Conservation (phyloP, 2,797 vertebrate genomes). For the Sarcoramphus papa region DNA sequence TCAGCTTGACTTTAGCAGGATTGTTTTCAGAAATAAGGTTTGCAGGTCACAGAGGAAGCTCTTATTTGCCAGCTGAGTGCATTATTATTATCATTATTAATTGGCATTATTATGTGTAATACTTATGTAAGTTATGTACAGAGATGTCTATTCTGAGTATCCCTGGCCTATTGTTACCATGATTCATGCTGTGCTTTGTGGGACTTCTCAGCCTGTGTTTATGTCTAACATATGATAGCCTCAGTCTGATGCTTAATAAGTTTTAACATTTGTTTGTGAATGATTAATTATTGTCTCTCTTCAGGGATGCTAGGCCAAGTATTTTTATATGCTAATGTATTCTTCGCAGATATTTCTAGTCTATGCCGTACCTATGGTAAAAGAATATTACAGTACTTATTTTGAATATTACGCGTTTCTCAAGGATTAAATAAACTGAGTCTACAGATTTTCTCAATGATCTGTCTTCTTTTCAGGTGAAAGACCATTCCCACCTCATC, state of each 20-base stretch:
- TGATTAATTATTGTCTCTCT: conserved; percentile 56
- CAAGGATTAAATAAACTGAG: conserved; percentile 26
- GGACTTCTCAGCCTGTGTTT: not conserved
- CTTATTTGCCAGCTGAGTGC: not conserved
- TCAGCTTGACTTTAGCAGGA: not conserved
- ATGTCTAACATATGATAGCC: conserved; percentile 24
- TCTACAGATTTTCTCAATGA: conserved; percentile 1
- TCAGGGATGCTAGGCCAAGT: conserved; percentile 10
- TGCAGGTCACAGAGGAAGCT: not conserved
- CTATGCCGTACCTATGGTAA: not conserved
- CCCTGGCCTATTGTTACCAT: not conserved
- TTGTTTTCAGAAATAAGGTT: not conserved
- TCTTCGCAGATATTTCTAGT: conserved; percentile 29
- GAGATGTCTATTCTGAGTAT: not conserved
- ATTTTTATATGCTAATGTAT: conserved; percentile 57
- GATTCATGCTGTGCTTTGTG: not conserved
- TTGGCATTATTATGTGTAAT: not conserved
- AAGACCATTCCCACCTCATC: conserved; percentile 3
- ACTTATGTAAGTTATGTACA: not conserved
- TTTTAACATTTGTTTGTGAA: conserved; percentile 58
- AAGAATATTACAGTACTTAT: conserved; percentile 19
- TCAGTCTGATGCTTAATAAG: conserved; percentile 27
- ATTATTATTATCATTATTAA: not conserved
- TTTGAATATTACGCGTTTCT: conserved; percentile 17
- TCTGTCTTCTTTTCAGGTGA: not conserved